Percentiles rank a stretch among this genome's conserved stretches.
These are phyloP conservation scores for Drosophila lini DNA, from an alignment of 1,140 invertebrate genomes.

Conservation along the genomic window DNA sequence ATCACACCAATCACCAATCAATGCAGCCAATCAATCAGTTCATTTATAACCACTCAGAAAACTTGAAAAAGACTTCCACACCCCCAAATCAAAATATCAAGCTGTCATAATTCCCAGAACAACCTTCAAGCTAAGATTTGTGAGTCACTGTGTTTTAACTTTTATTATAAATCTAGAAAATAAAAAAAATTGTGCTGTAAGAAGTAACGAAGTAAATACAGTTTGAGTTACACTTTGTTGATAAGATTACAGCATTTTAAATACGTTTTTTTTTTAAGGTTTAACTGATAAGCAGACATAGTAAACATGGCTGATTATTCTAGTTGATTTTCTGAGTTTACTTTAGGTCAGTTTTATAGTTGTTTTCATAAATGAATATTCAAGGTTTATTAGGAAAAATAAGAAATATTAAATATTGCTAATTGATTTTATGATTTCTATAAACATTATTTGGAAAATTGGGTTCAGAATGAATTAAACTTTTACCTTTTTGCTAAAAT, in stretches of 20 bases:
- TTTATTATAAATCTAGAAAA: background rate
- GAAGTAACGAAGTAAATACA: no score
- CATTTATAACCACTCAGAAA: conserved; percentile 10
- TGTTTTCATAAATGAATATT: background rate
- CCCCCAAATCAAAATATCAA: conserved; percentile 8
- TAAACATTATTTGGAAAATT: background rate
- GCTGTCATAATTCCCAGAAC: background rate
- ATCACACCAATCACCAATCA: conserved; percentile 8
- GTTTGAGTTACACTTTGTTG: conserved; percentile 1
- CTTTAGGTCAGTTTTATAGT: conserved; percentile 7
- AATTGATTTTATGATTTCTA: background rate
- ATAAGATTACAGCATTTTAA: conserved; percentile 16
- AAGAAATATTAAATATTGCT: background rate
- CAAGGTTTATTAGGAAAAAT: background rate
- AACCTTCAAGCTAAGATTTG: conserved; percentile 5
- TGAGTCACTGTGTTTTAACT: background rate
- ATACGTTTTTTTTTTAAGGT: background rate
- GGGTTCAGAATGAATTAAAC: background rate
- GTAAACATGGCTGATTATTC: background rate
- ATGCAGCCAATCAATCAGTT: conserved; percentile 20
- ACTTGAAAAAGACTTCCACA: conserved; percentile 1
- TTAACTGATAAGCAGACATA: conserved; percentile 1
- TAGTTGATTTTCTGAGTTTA: conserved; percentile 1
- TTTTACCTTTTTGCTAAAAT: no score
- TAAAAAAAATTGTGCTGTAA: background rate